Conservation (phyloP, 2,888 invertebrate species). For the Andricus curvator region DNA sequence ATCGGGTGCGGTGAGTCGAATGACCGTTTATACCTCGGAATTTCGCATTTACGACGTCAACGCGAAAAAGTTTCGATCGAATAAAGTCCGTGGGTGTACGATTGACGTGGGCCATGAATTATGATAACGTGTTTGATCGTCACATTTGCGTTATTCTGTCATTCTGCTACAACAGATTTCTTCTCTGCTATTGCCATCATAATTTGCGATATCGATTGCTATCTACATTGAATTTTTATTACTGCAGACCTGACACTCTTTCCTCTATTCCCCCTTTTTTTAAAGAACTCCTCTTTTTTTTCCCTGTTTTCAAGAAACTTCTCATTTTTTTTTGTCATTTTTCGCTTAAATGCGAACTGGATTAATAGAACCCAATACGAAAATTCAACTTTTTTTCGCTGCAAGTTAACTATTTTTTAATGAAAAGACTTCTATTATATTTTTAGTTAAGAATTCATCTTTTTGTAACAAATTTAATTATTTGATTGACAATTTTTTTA, state of each 20-base stretch:
- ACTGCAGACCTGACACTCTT: not conserved
- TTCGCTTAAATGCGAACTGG: no score
- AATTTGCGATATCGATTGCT: not conserved
- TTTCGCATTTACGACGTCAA: conserved; percentile 10
- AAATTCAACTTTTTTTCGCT: no score
- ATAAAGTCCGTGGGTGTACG: not conserved
- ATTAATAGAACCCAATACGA: no score
- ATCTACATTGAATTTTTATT: not conserved
- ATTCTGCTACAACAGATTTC: not conserved
- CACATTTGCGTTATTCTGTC: conserved; percentile 1
- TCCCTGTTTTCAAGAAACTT: no score
- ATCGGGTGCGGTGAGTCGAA: not conserved
- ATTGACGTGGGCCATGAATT: conserved; percentile 1
- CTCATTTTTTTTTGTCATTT: no score
- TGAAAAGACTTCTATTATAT: no score
- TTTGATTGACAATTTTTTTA: no score
- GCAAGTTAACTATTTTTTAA: no score
- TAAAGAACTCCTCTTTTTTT: no score
- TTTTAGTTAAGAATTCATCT: no score
- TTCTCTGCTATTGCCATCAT: not conserved
- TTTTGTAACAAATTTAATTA: no score
- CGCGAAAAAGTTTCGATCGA: conserved; percentile 1
- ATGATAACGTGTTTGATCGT: conserved; percentile 7
- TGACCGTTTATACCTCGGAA: conserved; percentile 2
- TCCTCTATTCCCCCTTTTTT: no score